Evolutionary conservation across 2,797 vertebrate species (phyloP), one percentile per base, ranked within the genome.

Genomic region (Paguma larvata): DNA sequence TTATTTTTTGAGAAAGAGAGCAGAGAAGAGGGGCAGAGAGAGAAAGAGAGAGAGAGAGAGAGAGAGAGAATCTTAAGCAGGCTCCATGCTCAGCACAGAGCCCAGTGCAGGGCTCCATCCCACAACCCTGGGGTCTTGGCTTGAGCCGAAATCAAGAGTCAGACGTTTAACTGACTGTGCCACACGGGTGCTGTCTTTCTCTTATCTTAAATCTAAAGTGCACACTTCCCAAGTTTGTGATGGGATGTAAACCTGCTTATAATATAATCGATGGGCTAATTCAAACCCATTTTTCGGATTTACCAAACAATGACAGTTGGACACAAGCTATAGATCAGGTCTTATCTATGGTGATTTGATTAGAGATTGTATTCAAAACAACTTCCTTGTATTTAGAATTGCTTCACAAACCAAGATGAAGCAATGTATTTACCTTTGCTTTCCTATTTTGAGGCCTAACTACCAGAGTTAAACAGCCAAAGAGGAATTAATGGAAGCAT

Each of bases 211-310:
- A 1, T 6, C 75, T 68, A 88, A 4, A 89, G 41, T 18, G 5
- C 0, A 46, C 6, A 21, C 2, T 92, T 53, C 23, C 23, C 2
- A 19, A 70, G 38, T 79, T 78, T 27, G 5, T 53, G 7, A 30
- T 83, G 78, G 14, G 12, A 44, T 63, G 5, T 53, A 41, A 30
- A 72, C 38, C 30, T 88, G 77, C 12, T 91, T 88, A 27, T 62
- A 59, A 79, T 48, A 13, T 8, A 53, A 70, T 8, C n/a, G 25
- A 94, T 38, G 25, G n/a, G 15, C 5, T 51, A 51, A 83, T 46
- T 92, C 62, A 89, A 15, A 84, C 3, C 19, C n/a, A 48, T 68
- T 95, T 41, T 94, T 97, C 14, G 75, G 51, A 93, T 68, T 90
- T 38, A 27, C 23, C 9, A 12, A 63, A 75, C 56, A 12, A 46